Conservation (phyloP, 1,140 invertebrate species). For the Papilio aristodemus region DNA sequence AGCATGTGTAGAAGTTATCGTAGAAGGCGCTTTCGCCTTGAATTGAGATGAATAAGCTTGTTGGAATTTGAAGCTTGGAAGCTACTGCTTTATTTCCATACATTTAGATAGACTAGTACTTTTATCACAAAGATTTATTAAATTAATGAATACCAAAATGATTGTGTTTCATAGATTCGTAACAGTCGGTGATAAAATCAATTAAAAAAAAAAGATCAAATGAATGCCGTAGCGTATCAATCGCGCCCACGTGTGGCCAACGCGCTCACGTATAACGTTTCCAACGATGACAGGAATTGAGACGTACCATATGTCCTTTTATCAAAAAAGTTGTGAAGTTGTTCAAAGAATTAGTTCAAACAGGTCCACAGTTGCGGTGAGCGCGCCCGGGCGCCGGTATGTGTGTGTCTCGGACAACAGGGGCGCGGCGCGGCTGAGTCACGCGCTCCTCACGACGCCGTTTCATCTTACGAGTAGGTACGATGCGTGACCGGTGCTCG, state of each 20-base stretch:
- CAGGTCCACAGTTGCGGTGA: conserved; percentile 12
- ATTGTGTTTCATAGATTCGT: neutral
- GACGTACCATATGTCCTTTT: conserved; percentile 21
- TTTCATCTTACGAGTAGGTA: conserved; percentile 8
- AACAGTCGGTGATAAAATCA: neutral
- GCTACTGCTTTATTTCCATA: too few relatives aligned
- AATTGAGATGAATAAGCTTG: too few relatives aligned
- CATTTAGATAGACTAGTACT: too few relatives aligned
- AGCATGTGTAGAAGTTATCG: neutral
- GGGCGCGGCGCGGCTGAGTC: conserved; percentile 38
- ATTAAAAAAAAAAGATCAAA: conserved; percentile 24
- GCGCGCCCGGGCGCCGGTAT: neutral
- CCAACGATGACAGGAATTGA: conserved; percentile 9
- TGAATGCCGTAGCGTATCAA: neutral
- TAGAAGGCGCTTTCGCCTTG: neutral
- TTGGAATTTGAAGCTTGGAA: too few relatives aligned
- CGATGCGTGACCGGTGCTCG: neutral
- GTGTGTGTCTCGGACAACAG: conserved; percentile 19
- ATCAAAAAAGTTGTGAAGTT: conserved; percentile 26
- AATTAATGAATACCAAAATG: too few relatives aligned
- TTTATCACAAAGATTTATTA: too few relatives aligned
- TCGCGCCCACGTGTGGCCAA: conserved; percentile 21
- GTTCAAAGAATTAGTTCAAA: conserved; percentile 27
- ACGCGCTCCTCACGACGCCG: conserved; percentile 35
- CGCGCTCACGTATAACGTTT: neutral